A percentile compares a stretch with the other conserved stretches of the same genome.
These are phyloP conservation scores for Pterois miles DNA, from an alignment of 2,797 vertebrate genomes.

Conservation along the genomic window DNA sequence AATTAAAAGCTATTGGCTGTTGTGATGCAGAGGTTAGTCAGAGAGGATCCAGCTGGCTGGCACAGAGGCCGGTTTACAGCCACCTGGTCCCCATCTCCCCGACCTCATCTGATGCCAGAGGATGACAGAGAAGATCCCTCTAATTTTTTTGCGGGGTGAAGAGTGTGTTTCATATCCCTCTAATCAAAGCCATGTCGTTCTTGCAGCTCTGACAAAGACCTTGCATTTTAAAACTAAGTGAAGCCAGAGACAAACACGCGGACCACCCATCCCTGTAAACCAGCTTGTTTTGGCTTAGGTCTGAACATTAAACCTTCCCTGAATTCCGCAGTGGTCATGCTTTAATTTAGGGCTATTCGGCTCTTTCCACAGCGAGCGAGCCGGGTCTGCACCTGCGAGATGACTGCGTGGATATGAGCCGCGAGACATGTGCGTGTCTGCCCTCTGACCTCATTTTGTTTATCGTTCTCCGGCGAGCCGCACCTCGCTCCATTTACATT, in stretches of 20 bases:
- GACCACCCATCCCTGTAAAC: conserved; percentile 83
- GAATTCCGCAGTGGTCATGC: conserved; percentile 76
- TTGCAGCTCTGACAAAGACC: conserved; percentile 73
- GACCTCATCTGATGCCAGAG: conserved; percentile 72
- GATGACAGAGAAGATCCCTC: conserved; percentile 74
- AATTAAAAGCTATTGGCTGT: conserved; percentile 73
- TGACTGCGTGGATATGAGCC: conserved; percentile 73
- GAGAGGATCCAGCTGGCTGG: conserved; percentile 75
- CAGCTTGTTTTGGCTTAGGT: conserved; percentile 74
- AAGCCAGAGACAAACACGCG: conserved; percentile 79
- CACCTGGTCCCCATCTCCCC: conserved; percentile 79
- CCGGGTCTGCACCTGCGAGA: conserved; percentile 81
- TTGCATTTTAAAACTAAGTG: conserved; percentile 72
- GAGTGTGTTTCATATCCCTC: conserved; percentile 76
- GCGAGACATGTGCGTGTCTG: conserved; percentile 74
- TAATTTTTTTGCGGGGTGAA: conserved; percentile 59
- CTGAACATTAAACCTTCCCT: conserved; percentile 68
- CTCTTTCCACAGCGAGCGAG: conserved; percentile 27
- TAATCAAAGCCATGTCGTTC: conserved; percentile 81
- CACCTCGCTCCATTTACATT: conserved; percentile 79
- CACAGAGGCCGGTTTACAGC: conserved; percentile 57
- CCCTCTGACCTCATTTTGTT: conserved; percentile 82
- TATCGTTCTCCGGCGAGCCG: conserved; percentile 74
- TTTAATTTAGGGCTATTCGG: conserved; percentile 73
- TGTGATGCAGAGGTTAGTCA: conserved; percentile 75